Evolutionary conservation across 2,797 vertebrate species (phyloP).

Genomic region (Amniataba percoides): DNA sequence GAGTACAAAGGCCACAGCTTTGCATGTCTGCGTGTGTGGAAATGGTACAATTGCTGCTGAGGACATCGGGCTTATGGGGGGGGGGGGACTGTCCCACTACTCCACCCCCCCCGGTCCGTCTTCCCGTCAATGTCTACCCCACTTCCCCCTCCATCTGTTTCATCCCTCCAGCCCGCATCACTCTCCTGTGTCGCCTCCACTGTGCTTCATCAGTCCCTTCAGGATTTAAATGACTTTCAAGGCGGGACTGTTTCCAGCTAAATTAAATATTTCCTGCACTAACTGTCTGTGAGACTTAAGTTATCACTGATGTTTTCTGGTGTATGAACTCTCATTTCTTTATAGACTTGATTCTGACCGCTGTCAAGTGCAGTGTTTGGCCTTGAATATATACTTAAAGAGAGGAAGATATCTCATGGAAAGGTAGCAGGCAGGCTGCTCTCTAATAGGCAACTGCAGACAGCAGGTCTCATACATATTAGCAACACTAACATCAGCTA

Average conservation of each 20-base stretch:
- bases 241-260: constrained; percentile 34
- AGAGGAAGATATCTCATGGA: neutral
- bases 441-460: neutral
- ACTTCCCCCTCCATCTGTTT: constrained; percentile 56
- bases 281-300: neutral
- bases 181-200: constrained; percentile 27
- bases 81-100: constrained; percentile 21
- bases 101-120: constrained; percentile 44
- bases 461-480: neutral
- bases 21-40: constrained; percentile 21
- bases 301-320: neutral
- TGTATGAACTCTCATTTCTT: neutral
- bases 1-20: constrained; percentile 49
- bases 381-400: neutral
- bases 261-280: constrained; percentile 17
- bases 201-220: constrained; percentile 32
- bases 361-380: neutral
- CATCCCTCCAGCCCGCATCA: constrained; percentile 35
- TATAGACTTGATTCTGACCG: neutral
- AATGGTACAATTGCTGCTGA: constrained; percentile 41
- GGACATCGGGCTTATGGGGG: constrained; percentile 32
- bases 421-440: neutral
- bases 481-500: neutral
- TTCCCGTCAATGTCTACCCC: too few species aligned
- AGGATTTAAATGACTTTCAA: constrained; percentile 48